phyloP scores from a whole-genome alignment of 2,888 invertebrate species.

The Exocentrus adspersus region DNA sequence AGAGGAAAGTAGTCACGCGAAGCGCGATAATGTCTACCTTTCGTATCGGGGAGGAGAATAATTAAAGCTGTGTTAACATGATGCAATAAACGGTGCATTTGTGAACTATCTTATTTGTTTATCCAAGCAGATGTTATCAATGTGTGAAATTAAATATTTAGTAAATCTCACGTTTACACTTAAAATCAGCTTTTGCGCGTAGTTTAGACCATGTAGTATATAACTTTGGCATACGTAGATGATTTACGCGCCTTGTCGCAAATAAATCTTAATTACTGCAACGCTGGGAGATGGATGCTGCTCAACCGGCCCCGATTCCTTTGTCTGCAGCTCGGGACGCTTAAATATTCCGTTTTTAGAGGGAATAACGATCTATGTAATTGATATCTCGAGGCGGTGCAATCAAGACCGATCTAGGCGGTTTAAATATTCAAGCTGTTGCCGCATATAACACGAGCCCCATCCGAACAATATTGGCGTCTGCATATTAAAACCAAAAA shows the following conservation, averaged over 20 bases:
- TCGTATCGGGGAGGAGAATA: conserved; percentile 9
- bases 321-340: conserved; percentile 53
- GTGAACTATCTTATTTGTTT: conserved; percentile 30
- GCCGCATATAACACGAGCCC: conserved; percentile 56
- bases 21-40: neutral
- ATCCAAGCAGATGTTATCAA: conserved; percentile 26
- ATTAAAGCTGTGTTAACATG: conserved; percentile 15
- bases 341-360: conserved; percentile 63
- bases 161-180: conserved; percentile 36
- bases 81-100: conserved; percentile 29
- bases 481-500: conserved; percentile 61
- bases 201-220: conserved; percentile 34
- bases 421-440: conserved; percentile 62
- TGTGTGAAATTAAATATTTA: conserved; percentile 48
- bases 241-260: conserved; percentile 37
- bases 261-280: conserved; percentile 44
- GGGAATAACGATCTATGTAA: conserved; percentile 64
- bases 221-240: no score
- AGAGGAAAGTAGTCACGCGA: conserved; percentile 10
- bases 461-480: conserved; percentile 62
- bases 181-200: neutral
- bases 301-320: conserved; percentile 49
- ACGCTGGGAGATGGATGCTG: conserved; percentile 35
- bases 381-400: conserved; percentile 63
- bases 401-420: conserved; percentile 63